Evolutionary conservation across 2,113 vertebrate genomes (phyloP).

Genomic region (Hemichromis elongatus): DNA sequence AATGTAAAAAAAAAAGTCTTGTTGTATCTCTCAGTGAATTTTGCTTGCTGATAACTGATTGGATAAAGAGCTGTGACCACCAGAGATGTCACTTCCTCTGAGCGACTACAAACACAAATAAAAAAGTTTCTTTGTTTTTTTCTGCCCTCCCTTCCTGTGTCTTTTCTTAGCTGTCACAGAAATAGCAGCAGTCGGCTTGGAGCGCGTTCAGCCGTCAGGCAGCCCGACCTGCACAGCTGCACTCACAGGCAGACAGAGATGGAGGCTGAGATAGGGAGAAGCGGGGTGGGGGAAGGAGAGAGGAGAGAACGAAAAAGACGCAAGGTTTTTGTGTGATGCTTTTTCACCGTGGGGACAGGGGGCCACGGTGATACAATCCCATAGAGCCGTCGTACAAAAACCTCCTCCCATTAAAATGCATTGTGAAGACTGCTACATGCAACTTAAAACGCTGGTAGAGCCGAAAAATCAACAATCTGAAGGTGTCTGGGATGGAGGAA

Average conservation of each 20-base stretch:
- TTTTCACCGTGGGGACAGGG: conserved; percentile 84
- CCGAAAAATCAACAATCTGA: neutral
- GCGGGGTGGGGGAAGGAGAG: conserved; percentile 25
- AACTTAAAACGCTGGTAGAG: neutral
- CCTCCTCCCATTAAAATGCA: conserved; percentile 46
- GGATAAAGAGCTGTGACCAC: conserved; percentile 37
- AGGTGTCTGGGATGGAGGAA: accelerated
- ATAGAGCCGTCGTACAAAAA: conserved; percentile 87
- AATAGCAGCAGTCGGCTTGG: conserved; percentile 61
- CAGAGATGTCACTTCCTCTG: conserved; percentile 36
- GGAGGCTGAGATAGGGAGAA: conserved; percentile 55
- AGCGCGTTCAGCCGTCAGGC: neutral
- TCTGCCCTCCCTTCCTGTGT: neutral
- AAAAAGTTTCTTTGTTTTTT: neutral
- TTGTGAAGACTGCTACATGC: neutral
- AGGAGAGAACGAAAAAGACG: neutral
- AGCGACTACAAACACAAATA: neutral
- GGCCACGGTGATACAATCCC: conserved; percentile 81
- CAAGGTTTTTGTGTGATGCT: conserved; percentile 82
- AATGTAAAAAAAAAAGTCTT: neutral
- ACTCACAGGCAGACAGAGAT: conserved; percentile 12
- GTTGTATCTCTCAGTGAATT: neutral
- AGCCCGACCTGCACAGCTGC: conserved; percentile 41
- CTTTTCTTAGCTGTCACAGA: conserved; percentile 60
- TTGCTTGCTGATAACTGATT: neutral